These are phyloP conservation scores for Schizothorax lantsangensis DNA, from an alignment of 2,797 vertebrate species.

Conservation along the genomic window DNA sequence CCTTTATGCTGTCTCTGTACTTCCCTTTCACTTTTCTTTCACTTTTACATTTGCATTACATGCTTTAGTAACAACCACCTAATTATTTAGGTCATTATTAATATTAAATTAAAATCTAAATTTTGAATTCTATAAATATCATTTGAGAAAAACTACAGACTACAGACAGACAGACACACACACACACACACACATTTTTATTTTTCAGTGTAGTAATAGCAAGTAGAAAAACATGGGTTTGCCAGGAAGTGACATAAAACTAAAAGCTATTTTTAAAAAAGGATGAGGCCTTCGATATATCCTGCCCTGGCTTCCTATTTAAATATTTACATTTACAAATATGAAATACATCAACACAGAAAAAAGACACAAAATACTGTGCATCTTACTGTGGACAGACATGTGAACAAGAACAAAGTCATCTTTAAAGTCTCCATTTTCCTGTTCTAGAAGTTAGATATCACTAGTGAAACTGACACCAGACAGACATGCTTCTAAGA, in stretches of 20 bases:
- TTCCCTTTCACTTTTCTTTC: background rate
- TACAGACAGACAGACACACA: too few relatives aligned
- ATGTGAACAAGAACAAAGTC: background rate
- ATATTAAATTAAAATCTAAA: too few relatives aligned
- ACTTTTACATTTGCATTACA: background rate
- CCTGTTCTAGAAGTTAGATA: background rate
- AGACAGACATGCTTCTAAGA: slow-evolving; percentile 11
- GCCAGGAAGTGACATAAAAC: background rate
- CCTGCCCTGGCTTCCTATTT: slow-evolving; percentile 2
- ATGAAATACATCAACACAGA: background rate
- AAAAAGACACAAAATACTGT: background rate
- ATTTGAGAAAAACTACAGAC: too few relatives aligned
- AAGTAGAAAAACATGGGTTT: background rate
- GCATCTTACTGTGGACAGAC: slow-evolving; percentile 15
- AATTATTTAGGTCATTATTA: background rate
- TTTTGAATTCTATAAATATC: too few relatives aligned
- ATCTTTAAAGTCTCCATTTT: background rate
- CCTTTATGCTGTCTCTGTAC: background rate
- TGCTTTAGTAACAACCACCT: background rate
- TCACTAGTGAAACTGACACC: background rate
- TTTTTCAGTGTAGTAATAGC: background rate
- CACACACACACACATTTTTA: too few relatives aligned
- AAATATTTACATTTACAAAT: too few relatives aligned
- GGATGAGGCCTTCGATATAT: background rate
- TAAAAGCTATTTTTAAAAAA: slow-evolving; percentile 3